These are phyloP conservation scores for Plumapathes pennacea DNA, from an alignment of 92 coral and sea anemone genomes.

Conservation along the genomic window DNA sequence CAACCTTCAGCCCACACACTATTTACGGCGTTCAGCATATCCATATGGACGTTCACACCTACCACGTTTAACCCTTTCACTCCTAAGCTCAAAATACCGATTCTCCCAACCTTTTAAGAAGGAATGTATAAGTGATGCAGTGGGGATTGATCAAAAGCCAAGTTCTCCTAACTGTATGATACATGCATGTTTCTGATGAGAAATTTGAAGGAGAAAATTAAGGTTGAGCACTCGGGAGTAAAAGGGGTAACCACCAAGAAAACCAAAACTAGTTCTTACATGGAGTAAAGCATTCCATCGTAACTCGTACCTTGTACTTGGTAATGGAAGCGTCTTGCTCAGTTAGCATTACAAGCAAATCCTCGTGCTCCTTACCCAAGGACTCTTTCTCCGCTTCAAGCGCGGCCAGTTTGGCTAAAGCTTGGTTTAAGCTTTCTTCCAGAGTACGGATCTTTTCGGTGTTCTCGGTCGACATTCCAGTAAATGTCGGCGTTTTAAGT, in stretches of 20 bases:
- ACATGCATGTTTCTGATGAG: too few relatives aligned
- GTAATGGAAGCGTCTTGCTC: constrained; percentile 77
- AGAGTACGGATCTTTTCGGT: constrained; percentile 53
- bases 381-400: constrained; percentile 57
- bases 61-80: neutral
- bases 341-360: constrained; percentile 79
- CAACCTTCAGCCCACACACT: too few relatives aligned
- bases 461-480: constrained; percentile 26
- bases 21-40: too few relatives aligned
- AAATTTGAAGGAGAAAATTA: too few relatives aligned
- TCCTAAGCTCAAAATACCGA: neutral
- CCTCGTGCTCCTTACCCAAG: constrained; percentile 76
- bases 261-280: too few relatives aligned
- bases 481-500: constrained; percentile 27
- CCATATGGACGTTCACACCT: too few relatives aligned
- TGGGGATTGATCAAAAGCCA: too few relatives aligned
- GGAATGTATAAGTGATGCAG: neutral
- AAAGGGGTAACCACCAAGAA: too few relatives aligned
- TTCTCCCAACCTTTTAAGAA: neutral
- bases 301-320: constrained; percentile 80
- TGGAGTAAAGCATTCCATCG: too few relatives aligned
- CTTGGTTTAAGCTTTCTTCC: constrained; percentile 39
- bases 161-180: too few relatives aligned
- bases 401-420: constrained; percentile 44
- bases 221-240: too few relatives aligned